phyloP scores from a whole-genome alignment of 1,140 invertebrate species.

The Teleogryllus occipitalis region DNA sequence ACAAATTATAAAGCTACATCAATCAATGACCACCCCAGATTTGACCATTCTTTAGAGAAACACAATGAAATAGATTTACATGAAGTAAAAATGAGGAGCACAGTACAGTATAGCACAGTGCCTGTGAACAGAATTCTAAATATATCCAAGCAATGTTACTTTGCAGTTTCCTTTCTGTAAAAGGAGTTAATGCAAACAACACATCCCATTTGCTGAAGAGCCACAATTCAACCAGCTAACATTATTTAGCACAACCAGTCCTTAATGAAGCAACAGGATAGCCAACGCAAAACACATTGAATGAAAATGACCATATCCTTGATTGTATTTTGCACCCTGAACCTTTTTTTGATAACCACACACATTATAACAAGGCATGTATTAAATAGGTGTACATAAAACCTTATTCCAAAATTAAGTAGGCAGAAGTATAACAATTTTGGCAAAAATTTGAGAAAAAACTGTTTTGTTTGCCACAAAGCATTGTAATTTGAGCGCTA shows the following conservation, averaged over 20 bases:
- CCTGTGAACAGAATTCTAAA: neutral
- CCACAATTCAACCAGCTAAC: neutral
- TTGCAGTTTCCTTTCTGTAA: neutral
- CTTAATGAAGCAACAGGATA: neutral
- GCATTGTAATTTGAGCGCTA: no score
- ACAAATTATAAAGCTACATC: neutral
- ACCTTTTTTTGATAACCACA: neutral
- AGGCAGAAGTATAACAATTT: no score
- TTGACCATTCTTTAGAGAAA: no score
- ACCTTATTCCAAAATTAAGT: neutral
- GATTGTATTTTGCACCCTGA: neutral
- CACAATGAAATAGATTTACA: neutral
- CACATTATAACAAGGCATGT: neutral
- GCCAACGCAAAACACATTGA: neutral
- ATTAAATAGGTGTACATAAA: neutral
- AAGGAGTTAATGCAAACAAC: neutral
- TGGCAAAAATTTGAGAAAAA: no score
- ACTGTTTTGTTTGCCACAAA: no score
- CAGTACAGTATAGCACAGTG: neutral
- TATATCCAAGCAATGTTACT: neutral
- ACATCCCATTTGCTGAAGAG: neutral
- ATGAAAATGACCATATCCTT: neutral
- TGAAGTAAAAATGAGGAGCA: neutral
- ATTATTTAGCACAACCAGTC: neutral
- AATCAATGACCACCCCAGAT: no score